Base-by-base conservation (phyloP, 2,797 vertebrate species). In the Lycodopsis pacificus region DNA sequence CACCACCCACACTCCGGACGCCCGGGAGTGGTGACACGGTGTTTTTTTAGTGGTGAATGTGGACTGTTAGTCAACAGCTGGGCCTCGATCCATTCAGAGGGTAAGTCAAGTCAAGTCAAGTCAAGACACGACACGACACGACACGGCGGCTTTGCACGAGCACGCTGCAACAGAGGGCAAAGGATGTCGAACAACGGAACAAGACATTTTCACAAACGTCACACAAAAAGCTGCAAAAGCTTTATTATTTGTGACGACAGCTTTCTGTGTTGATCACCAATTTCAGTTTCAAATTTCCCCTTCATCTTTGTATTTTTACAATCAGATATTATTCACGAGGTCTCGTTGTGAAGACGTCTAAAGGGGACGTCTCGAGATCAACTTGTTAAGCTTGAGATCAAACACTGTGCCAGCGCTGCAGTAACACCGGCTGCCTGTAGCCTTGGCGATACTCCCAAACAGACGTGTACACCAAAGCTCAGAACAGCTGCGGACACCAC, bases 41-140 rank as follows among this genome's bases (percentile, higher is more conserved):
- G 86, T 82, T 89, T 89, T 89, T 49, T 86, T 77, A 81, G 70
- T 3, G 59, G 54, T 91, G 84, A 91, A 92, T 89, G 86, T 49
- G 73, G 84, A 78, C 86, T 53, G 86, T 90, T 90, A 91, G 88
- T 92, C 90, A 92, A 90, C 90, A 89, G 86, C 89, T 89, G 88
- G 86, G 65, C 72, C 49, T 0, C 65, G 46, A 82, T 90, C 82
- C 84, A 85, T 72, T 82, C 58, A 4, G 61, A 72, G 71, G 57
- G 40, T 5, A n/a, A 72, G 86, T 85, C 83, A 51, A 90, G 86
- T 85, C 83, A 51, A 90, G 86, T 88, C 88, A 44, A 82, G 83
- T 87, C 79, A 30, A 81, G 88, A 87, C 91, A 81, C 11, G 73
- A n/a, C n/a, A n/a, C n/a, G n/a, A n/a, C n/a, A 30, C 81, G 88